Evolutionary conservation across 2,113 vertebrate genomes (phyloP).

Genomic region (Chrysochloris asiatica): DNA sequence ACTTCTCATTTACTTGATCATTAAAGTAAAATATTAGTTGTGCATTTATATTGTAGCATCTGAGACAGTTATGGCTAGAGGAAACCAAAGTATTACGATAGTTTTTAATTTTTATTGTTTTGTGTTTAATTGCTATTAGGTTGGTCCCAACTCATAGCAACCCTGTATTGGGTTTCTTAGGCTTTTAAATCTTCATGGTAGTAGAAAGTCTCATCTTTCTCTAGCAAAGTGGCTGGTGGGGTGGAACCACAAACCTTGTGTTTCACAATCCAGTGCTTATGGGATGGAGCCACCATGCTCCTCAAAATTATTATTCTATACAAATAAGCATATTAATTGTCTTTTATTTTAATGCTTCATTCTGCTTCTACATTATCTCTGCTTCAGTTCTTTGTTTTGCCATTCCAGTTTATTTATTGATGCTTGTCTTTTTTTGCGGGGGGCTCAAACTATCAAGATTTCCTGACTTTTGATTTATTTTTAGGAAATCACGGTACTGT

Average conservation of each 20-base stretch:
- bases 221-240: no score
- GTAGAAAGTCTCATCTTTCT: no score
- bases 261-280: no score
- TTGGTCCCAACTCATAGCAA: no score
- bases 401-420: neutral
- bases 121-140: no score
- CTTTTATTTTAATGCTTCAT: neutral
- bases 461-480: neutral
- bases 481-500: neutral
- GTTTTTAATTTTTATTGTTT: no score
- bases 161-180: no score
- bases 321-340: neutral
- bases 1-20: neutral
- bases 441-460: neutral
- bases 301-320: neutral
- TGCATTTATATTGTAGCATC: neutral
- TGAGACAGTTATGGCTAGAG: neutral
- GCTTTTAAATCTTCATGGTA: no score
- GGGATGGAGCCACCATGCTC: no score
- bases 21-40: slow-evolving; percentile 21
- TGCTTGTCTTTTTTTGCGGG: neutral
- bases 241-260: no score
- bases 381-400: neutral
- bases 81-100: neutral
- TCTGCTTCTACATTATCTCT: neutral